Conservation (phyloP, 2,888 invertebrate genomes). For the Xylocampa areola region DNA sequence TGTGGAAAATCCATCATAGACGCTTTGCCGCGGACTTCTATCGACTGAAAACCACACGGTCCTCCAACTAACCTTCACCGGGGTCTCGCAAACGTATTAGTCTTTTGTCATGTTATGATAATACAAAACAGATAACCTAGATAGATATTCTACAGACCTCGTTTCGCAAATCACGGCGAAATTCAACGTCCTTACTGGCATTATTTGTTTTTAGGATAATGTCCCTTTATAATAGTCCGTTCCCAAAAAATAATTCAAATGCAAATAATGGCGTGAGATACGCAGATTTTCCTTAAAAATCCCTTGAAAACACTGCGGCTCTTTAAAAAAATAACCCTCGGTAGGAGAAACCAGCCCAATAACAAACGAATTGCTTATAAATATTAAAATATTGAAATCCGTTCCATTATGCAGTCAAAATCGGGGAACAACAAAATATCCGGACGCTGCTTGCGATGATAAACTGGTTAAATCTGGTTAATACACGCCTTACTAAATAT, state of each 20-base stretch:
- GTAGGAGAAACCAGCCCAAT: constrained; percentile 61
- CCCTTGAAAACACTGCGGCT: constrained; percentile 24
- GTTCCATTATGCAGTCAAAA: constrained; percentile 80
- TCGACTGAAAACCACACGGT: no score
- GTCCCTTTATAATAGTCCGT: constrained; percentile 46
- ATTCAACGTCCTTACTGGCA: constrained; percentile 3
- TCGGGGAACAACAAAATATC: constrained; percentile 78
- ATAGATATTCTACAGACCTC: no score
- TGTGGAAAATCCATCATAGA: no score
- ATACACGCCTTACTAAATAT: constrained; percentile 55
- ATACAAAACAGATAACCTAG: no score
- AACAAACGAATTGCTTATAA: constrained; percentile 80
- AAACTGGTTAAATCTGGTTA: constrained; percentile 74
- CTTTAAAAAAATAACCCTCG: constrained; percentile 52
- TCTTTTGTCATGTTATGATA: no score
- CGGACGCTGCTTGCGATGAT: constrained; percentile 70
- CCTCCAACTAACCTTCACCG: no score
- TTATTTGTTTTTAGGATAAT: constrained; percentile 43
- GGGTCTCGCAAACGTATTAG: no score
- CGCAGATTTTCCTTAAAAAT: constrained; percentile 49
- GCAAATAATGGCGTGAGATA: constrained; percentile 48
- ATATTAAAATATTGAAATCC: constrained; percentile 84
- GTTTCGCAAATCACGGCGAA: constrained; percentile 12
- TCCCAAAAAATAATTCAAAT: constrained; percentile 49
- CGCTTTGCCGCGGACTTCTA: no score